Percentiles rank a stretch among this genome's conserved stretches.
Evolutionary conservation across 2,888 invertebrate genomes (phyloP).

Genomic region (Hartigia nigra): DNA sequence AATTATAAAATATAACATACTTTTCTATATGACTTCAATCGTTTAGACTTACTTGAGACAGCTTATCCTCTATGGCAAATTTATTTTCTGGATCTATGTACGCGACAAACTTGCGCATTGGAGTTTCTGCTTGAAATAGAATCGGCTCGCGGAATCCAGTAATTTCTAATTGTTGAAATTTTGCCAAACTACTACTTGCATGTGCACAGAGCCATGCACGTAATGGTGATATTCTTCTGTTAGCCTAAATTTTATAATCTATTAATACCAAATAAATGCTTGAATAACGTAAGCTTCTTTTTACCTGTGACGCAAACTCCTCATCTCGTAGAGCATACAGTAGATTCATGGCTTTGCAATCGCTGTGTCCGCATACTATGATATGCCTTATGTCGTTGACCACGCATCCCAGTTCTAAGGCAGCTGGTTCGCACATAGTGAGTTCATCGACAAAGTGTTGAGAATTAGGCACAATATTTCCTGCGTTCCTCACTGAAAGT

Average conservation of each 20-base stretch:
- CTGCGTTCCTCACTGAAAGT: slow-evolving; percentile 91
- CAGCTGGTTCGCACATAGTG: slow-evolving; percentile 95
- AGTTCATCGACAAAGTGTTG: slow-evolving; percentile 87
- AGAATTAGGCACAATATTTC: slow-evolving; percentile 93
- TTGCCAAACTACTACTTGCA: slow-evolving; percentile 82
- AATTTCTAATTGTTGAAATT: slow-evolving; percentile 79
- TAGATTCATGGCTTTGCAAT: slow-evolving; percentile 98
- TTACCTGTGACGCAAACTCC: slow-evolving; percentile 78
- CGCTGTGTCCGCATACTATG: slow-evolving; percentile 97
- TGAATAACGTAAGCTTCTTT: slow-evolving; percentile 33
- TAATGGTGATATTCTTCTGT: slow-evolving; percentile 86
- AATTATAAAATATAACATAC: not conserved
- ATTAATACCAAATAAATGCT: not conserved
- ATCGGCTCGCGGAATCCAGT: slow-evolving; percentile 78
- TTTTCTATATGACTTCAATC: slow-evolving; percentile 1
- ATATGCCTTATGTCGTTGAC: slow-evolving; percentile 91
- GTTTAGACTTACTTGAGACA: slow-evolving; percentile 81
- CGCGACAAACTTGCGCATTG: slow-evolving; percentile 88
- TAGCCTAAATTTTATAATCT: slow-evolving; percentile 67
- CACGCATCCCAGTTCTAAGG: slow-evolving; percentile 93
- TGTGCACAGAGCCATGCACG: slow-evolving; percentile 93
- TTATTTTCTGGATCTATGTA: slow-evolving; percentile 94
- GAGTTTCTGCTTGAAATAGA: slow-evolving; percentile 87
- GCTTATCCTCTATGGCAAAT: slow-evolving; percentile 89
- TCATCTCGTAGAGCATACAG: slow-evolving; percentile 84